These are phyloP conservation scores for Drosophila elegans DNA, from an alignment of 1,140 invertebrate genomes.

Conservation along the genomic window DNA sequence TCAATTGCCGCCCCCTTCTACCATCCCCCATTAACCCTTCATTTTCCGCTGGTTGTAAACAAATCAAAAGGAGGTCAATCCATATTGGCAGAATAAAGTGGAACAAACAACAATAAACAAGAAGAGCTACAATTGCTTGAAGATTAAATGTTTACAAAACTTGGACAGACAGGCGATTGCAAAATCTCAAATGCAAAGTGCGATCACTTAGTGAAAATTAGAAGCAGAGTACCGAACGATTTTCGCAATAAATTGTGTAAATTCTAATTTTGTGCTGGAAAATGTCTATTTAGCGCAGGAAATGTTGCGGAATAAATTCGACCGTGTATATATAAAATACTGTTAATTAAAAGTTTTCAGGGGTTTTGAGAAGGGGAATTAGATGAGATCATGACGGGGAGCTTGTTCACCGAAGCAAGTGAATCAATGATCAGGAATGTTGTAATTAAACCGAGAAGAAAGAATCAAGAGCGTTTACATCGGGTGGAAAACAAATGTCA, in stretches of 20 bases:
- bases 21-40: slow-evolving; percentile 4
- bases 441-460: slow-evolving; percentile 5
- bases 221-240: neutral
- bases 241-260: slow-evolving; percentile 8
- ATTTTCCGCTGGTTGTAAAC: slow-evolving; percentile 59
- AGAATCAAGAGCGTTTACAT: neutral
- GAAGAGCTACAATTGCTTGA: slow-evolving; percentile 9
- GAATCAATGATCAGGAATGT: slow-evolving; percentile 27
- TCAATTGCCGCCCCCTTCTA: slow-evolving; percentile 7
- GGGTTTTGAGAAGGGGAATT: neutral
- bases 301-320: slow-evolving; percentile 46
- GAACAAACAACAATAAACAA: slow-evolving; percentile 11
- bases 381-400: slow-evolving; percentile 21
- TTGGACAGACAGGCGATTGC: slow-evolving; percentile 30
- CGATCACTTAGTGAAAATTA: neutral
- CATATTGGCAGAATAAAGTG: slow-evolving; percentile 57
- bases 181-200: slow-evolving; percentile 32
- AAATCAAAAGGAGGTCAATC: slow-evolving; percentile 69
- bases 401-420: slow-evolving; percentile 29
- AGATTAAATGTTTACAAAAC: slow-evolving; percentile 29
- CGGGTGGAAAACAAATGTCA: neutral
- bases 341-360: slow-evolving; percentile 34
- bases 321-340: slow-evolving; percentile 25
- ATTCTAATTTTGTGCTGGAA: neutral
- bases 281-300: slow-evolving; percentile 2